Evolutionary conservation across 2,113 vertebrate genomes (phyloP), one percentile per base, ranked within the genome.

Genomic region (Oxyruncus cristatus): DNA sequence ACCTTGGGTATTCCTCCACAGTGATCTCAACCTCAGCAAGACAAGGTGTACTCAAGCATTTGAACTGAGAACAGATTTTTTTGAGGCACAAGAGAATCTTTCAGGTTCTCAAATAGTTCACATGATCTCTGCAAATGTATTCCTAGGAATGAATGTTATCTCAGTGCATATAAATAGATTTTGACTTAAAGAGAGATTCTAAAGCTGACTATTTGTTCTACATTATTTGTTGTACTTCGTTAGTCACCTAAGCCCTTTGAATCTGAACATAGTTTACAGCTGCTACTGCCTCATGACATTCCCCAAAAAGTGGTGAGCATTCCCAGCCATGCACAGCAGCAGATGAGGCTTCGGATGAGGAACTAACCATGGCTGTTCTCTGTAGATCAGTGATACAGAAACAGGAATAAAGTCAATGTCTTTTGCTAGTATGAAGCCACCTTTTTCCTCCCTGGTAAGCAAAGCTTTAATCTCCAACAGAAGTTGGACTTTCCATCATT

Each of bases 131-230:
- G 59, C 42, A 83, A 92, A 90, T 3, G 4, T 91, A 55, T 84
- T 91, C 72, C 79, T 24, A 63, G 22, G 49, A 89, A 91, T 37
- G 35, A 89, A 89, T 65, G 74, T 81, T 95, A 91, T 91, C 93
- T 82, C 80, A 85, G 61, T 28, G 63, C 78, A 66, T 16, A 83
- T 79, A 91, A 95, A 91, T 86, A 89, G 46, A 91, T 85, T 94
- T 88, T 62, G 70, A 53, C 37, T 67, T 68, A 70, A 33, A 71
- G 55, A 52, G 46, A 83, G 77, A 87, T 30, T 52, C 42, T 41
- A 66, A 88, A 82, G 49, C 49, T 67, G 52, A 32, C 83, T 89
- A 50, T 95, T 87, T 75, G 81, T 62, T 91, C 37, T 75, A 49
- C 41, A 5, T 81, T 92, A 32, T 89, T 96, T 85, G 49, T 33